phyloP scores from a whole-genome alignment of 1,140 invertebrate genomes.

The Tribolium castaneum region DNA sequence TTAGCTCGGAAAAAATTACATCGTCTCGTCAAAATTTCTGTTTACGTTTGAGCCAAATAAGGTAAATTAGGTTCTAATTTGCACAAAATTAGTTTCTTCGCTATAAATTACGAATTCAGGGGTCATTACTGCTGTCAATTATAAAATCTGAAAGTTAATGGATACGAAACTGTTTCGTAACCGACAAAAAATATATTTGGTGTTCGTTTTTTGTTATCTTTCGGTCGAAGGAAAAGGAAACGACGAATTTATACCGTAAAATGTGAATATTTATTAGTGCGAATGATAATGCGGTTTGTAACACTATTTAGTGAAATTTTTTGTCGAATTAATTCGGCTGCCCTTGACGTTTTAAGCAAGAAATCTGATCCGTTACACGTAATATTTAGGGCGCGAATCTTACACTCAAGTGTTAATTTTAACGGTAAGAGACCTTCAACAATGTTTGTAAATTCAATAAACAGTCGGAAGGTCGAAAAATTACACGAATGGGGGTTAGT shows the following conservation, averaged over 20 bases:
- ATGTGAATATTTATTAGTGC: conserved; percentile 2
- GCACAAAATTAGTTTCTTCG: too few relatives aligned
- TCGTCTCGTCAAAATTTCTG: background rate
- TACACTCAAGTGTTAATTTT: conserved; percentile 18
- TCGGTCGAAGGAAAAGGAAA: conserved; percentile 7
- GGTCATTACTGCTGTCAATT: conserved; percentile 16
- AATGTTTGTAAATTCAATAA: background rate
- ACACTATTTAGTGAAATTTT: conserved; percentile 14
- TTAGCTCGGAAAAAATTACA: too few relatives aligned
- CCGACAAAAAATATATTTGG: background rate
- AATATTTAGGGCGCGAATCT: conserved; percentile 19
- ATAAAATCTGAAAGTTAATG: conserved; percentile 12
- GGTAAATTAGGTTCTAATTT: background rate
- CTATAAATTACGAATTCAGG: background rate
- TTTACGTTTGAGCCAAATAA: background rate
- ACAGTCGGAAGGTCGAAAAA: background rate
- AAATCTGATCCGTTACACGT: background rate
- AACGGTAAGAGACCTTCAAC: background rate
- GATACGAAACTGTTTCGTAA: background rate
- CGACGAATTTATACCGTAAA: background rate
- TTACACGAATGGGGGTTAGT: background rate
- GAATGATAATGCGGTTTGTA: conserved; percentile 1
- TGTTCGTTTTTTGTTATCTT: background rate
- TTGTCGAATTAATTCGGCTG: background rate
- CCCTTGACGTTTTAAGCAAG: conserved; percentile 4